Conservation (phyloP, 2,113 vertebrate genomes). For the Corvus moneduloides region DNA sequence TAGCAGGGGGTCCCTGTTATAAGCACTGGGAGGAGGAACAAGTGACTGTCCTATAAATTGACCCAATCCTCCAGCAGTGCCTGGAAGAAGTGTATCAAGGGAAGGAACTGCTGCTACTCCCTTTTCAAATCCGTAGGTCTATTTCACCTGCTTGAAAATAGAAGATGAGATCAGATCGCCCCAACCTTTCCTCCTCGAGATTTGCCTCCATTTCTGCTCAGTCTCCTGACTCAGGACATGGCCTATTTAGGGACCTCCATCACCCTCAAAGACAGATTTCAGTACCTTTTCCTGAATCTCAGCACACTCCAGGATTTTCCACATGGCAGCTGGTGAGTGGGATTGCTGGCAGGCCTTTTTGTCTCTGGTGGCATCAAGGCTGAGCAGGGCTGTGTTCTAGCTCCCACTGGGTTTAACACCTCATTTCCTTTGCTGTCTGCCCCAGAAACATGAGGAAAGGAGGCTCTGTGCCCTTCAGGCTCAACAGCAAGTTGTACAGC, state of each 20-base stretch:
- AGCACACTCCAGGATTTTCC: neutral
- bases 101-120: neutral
- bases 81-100: neutral
- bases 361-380: neutral
- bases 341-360: constrained; percentile 45
- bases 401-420: constrained; percentile 37
- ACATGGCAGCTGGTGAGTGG: constrained; percentile 37
- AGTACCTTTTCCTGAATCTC: neutral
- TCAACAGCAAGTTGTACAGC: neutral
- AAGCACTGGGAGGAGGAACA: neutral
- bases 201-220: neutral
- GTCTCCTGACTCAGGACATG: neutral
- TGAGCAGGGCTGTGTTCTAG: neutral
- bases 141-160: neutral
- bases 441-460: neutral
- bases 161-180: neutral
- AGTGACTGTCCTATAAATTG: neutral
- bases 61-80: neutral
- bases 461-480: neutral
- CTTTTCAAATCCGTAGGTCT: neutral
- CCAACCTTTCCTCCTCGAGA: neutral
- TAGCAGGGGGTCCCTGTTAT: no score
- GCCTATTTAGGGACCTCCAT: neutral
- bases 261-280: neutral
- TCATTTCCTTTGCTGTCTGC: neutral